These are phyloP conservation scores for Tachystola acroxantha DNA, from an alignment of 2,888 invertebrate genomes.

Conservation along the genomic window DNA sequence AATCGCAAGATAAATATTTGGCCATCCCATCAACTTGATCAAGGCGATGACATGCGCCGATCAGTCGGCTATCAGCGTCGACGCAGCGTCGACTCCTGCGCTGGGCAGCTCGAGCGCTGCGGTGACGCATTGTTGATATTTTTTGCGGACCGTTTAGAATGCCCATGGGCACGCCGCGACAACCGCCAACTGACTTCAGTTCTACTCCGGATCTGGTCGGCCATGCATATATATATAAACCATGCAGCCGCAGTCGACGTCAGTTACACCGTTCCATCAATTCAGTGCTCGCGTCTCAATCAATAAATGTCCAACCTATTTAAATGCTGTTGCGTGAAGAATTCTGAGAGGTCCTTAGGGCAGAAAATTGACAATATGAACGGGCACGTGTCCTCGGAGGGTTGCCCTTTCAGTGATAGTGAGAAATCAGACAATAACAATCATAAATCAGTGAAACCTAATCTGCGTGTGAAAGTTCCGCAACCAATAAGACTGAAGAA, in stretches of 20 bases:
- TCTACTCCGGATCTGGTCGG: slow-evolving; percentile 35
- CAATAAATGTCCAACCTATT: slow-evolving; percentile 35
- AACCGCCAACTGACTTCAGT: slow-evolving; percentile 40
- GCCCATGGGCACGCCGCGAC: slow-evolving; percentile 35
- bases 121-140: slow-evolving; percentile 45
- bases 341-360: slow-evolving; percentile 23
- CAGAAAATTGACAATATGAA: slow-evolving; percentile 43
- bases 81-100: slow-evolving; percentile 6
- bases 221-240: slow-evolving; percentile 64
- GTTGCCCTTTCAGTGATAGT: slow-evolving; percentile 49
- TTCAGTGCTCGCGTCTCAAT: slow-evolving; percentile 11
- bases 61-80: slow-evolving; percentile 16
- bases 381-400: slow-evolving; percentile 29
- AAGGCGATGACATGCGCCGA: slow-evolving; percentile 32
- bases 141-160: slow-evolving; percentile 38
- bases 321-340: slow-evolving; percentile 31
- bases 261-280: slow-evolving; percentile 27
- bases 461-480: slow-evolving; percentile 56
- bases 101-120: slow-evolving; percentile 30
- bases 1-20: slow-evolving; percentile 12
- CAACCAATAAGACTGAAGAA: slow-evolving; percentile 58
- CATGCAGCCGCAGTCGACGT: slow-evolving; percentile 33
- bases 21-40: slow-evolving; percentile 10
- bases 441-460: slow-evolving; percentile 43
- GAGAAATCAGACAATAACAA: slow-evolving; percentile 38